phyloP scores from a whole-genome alignment of 2,888 invertebrate genomes.

The Rotaria macrura region DNA sequence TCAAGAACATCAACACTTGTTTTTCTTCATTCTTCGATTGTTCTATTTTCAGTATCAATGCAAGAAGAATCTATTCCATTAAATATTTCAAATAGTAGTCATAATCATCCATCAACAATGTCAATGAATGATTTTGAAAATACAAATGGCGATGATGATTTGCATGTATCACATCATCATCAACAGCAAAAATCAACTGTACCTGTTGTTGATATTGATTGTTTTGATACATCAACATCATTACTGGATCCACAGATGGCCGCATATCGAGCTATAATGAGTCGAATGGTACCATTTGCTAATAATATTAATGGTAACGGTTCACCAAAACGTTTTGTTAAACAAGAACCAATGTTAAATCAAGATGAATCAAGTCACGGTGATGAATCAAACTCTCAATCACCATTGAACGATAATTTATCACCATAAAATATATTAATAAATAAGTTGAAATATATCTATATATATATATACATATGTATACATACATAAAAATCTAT shows the following conservation, averaged over 20 bases:
- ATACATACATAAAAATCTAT: neutral
- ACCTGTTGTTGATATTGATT: neutral
- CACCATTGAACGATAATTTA: slow-evolving; percentile 1
- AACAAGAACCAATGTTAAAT: slow-evolving; percentile 2
- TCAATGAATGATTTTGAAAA: neutral
- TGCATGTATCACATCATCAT: neutral
- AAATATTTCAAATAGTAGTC: neutral
- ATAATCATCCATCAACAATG: neutral
- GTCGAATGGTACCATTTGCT: neutral
- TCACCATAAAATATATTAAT: neutral
- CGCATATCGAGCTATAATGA: slow-evolving; percentile 4
- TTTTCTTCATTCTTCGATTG: neutral
- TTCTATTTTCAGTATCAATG: neutral
- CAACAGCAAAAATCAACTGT: neutral
- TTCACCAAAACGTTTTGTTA: neutral
- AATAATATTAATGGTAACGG: neutral
- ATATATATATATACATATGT: neutral
- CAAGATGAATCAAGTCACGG: neutral
- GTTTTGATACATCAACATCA: neutral
- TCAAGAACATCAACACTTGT: too few species aligned
- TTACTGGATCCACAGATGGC: neutral
- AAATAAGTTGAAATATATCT: neutral
- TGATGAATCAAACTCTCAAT: neutral
- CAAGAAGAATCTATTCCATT: neutral
- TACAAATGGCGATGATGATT: slow-evolving; percentile 10